Conservation (phyloP, 2,888 invertebrate species). For the Eudemis profundana region DNA sequence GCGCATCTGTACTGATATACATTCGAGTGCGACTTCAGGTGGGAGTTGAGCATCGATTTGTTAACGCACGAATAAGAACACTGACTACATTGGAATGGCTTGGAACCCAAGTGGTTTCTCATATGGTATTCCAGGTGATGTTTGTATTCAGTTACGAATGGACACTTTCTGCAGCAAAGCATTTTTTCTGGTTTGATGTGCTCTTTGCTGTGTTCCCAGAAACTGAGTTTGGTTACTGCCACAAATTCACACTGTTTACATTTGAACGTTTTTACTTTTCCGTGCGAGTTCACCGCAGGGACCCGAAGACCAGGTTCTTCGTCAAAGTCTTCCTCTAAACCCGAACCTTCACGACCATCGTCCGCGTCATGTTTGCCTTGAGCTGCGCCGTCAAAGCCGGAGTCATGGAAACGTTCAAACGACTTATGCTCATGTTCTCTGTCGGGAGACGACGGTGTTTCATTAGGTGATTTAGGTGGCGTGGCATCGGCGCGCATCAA, state of each 20-base stretch:
- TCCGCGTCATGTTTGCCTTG: slow-evolving; percentile 68
- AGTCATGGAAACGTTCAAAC: slow-evolving; percentile 79
- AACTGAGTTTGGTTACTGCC: slow-evolving; percentile 94
- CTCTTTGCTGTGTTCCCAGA: slow-evolving; percentile 95
- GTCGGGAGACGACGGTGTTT: slow-evolving; percentile 70
- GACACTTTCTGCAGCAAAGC: slow-evolving; percentile 95
- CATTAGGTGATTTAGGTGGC: slow-evolving; percentile 77
- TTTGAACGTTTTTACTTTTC: slow-evolving; percentile 94
- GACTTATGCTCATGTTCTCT: slow-evolving; percentile 66
- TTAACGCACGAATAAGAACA: slow-evolving; percentile 97
- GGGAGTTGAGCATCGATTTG: slow-evolving; percentile 99
- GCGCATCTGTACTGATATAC: slow-evolving; percentile 97
- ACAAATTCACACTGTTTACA: slow-evolving; percentile 97
- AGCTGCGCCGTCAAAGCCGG: slow-evolving; percentile 77
- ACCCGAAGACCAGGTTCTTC: slow-evolving; percentile 86
- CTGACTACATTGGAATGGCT: slow-evolving; percentile 96
- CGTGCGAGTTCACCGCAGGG: slow-evolving; percentile 90
- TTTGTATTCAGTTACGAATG: slow-evolving; percentile 99
- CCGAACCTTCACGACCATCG: slow-evolving; percentile 80
- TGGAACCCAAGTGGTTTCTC: slow-evolving; percentile 96
- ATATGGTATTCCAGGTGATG: slow-evolving; percentile 99
- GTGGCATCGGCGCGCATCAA: slow-evolving; percentile 72
- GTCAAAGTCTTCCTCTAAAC: slow-evolving; percentile 78
- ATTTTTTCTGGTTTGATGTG: slow-evolving; percentile 98
- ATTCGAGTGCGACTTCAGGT: slow-evolving; percentile 97